Evolutionary conservation across 1,140 invertebrate species (phyloP), one percentile per base, ranked within the genome.

Genomic region (Platyura marginata): DNA sequence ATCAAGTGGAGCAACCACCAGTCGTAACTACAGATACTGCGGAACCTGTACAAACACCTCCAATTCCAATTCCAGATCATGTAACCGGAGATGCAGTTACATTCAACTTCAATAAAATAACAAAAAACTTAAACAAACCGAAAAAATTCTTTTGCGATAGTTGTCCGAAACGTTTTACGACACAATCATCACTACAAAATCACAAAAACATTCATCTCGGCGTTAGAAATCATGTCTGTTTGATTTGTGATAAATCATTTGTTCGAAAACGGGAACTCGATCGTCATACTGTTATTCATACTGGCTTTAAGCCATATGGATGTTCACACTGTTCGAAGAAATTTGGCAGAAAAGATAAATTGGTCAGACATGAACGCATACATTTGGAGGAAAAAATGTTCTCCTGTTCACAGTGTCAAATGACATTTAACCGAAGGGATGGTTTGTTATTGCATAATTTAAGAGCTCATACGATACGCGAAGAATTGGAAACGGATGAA

Each of bases 301-400:
- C 72, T 40, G 72, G 66, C 2, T 61, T 71, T 55, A 69, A 71
- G 42, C 65, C 72, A 4, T 76, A 74, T 47, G 66, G 68, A 23
- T 79, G 76, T 52, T 64, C 56, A 40, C 64, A 67, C 40, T 79
- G 75, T 57, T 65, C 69, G 42, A 74, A 74, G 48, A 67, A 69
- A 43, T 79, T 79, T 49, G 72, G 67, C 21, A 65, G 69, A 15
- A 75, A 74, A 47, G 75, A 79, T 48, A 77, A 77, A 54, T 53
- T 79, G 44, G 67, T 74, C 16, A 64, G 74, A 16, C 75, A 79
- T 56, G 68, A 71, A 51, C 51, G 70, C 42, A 72, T 69, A 47
- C 72, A 72, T 47, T 29, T 29, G 25, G 25, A 29, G 13, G n/a
- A n/a, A n/a, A n/a, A n/a, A n/a, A n/a, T n/a, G n/a, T 29, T 8